Evolutionary conservation across 2,113 vertebrate species (phyloP).

Genomic region (Oceanodroma tethys): DNA sequence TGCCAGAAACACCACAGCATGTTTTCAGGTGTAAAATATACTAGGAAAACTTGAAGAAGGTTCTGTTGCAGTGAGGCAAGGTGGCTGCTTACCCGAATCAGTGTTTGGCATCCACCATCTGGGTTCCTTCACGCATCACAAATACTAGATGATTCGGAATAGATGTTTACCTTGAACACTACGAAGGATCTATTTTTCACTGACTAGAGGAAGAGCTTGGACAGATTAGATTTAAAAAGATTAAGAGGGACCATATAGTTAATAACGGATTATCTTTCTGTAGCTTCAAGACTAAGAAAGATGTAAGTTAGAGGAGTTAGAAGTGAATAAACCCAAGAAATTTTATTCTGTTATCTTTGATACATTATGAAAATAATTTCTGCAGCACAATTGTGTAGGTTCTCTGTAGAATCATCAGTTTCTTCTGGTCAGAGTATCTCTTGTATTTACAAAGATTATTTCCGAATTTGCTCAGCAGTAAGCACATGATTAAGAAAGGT

Average conservation of each 20-base stretch:
- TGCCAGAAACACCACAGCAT: background rate
- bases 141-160: fast-evolving
- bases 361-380: background rate
- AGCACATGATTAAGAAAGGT: background rate
- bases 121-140: background rate
- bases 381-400: background rate
- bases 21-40: background rate
- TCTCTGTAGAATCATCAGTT: background rate
- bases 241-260: background rate
- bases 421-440: background rate
- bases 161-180: background rate
- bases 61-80: background rate
- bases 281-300: background rate
- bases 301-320: background rate
- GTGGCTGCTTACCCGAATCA: background rate
- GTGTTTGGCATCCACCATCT: background rate
- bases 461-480: background rate
- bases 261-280: background rate
- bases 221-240: background rate
- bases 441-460: background rate
- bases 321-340: background rate
- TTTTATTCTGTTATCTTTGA: background rate
- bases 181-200: background rate
- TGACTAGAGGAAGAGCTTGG: background rate
- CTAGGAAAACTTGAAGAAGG: background rate